A percentile compares a stretch with the other conserved stretches of the same genome.
phyloP scores from a whole-genome alignment of 2,888 invertebrate species.

The Osedax fenrisi region DNA sequence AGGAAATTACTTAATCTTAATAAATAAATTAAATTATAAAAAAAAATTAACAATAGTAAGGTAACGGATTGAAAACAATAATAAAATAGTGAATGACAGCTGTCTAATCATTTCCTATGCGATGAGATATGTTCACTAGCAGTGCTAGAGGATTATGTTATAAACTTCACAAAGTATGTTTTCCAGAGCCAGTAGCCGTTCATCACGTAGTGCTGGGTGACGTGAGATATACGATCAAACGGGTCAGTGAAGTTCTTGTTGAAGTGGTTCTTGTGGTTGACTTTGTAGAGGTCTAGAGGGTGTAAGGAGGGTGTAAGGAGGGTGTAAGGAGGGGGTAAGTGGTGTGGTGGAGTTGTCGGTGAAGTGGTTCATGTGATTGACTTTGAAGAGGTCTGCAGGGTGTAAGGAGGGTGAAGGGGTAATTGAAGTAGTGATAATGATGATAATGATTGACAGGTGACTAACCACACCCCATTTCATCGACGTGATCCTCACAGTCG shows the following conservation, averaged over 20 bases:
- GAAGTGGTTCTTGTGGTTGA: not conserved
- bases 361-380: not conserved
- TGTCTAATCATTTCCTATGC: too few species aligned
- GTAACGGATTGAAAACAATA: too few species aligned
- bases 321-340: too few species aligned
- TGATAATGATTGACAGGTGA: not conserved
- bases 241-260: not conserved
- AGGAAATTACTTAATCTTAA: too few species aligned
- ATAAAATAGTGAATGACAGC: too few species aligned
- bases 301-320: too few species aligned
- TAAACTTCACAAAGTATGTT: constrained; percentile 55
- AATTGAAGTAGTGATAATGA: not conserved
- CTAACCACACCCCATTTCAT: constrained; percentile 45
- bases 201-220: constrained; percentile 80
- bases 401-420: too few species aligned
- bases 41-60: too few species aligned
- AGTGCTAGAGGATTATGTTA: too few species aligned
- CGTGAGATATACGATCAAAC: constrained; percentile 51
- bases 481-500: constrained; percentile 62
- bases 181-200: constrained; percentile 81
- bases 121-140: too few species aligned
- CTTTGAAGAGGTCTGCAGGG: not conserved
- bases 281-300: too few species aligned
- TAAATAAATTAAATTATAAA: too few species aligned
- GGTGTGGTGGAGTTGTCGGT: not conserved